Evolutionary conservation across 2,113 vertebrate species (phyloP), one percentile per base, ranked within the genome.

Genomic region (Colinus virginianus): DNA sequence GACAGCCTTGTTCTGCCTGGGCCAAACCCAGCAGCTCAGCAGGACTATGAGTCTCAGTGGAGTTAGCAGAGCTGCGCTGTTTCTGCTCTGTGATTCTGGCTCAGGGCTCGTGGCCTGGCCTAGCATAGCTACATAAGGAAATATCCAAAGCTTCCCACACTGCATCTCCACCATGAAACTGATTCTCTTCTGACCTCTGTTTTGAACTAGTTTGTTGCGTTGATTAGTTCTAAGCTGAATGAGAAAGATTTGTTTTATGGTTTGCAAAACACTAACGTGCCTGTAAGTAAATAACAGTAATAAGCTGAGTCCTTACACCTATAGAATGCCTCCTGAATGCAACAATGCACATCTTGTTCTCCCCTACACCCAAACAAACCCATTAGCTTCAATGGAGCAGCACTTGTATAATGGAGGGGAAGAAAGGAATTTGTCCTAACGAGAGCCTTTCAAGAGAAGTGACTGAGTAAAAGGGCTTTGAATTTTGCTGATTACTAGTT

Each of bases 401-500:
- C 64, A 75, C 68, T 78, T 79, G 67, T 59, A 56, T 40, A 91
- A 82, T 23, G 46, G 63, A 84, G 26, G 23, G 45, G 2, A 34
- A 77, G 89, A 85, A 77, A 3, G 49, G 71, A 77, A 85, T 74
- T 72, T 79, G 91, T 91, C 84, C 87, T 89, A 89, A 84, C 42
- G 76, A 84, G 75, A 77, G 8, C 84, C 71, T 88, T 90, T 86
- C 55, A 85, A 89, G 84, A 93, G 81, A 93, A 95, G 45, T 36
- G 59, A 89, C 67, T 93, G 93, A 91, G 89, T 94, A 82, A 82
- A 95, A 93, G 81, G 84, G 55, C 76, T 89, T 78, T 58, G 84
- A 87, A 82, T 92, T 95, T 93, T 96, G 87, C 89, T 94, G 95
- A 95, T 96, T 92, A 93, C 78, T 70, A 68, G 84, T 96, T 95